Evolutionary conservation across 2,113 vertebrate species (phyloP).

Genomic region (Scophthalmus maximus): DNA sequence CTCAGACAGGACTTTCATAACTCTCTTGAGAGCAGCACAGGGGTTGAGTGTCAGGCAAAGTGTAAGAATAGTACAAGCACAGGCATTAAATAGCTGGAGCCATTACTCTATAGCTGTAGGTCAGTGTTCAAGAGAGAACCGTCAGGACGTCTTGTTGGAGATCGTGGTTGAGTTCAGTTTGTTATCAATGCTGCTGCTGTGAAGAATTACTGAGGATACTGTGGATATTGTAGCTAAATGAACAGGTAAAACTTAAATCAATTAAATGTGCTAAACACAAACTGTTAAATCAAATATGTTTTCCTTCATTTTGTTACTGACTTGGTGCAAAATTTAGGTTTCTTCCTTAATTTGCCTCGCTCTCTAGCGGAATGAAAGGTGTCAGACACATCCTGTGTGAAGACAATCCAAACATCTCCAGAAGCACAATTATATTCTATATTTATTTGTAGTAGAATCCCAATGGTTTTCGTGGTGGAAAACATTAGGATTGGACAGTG

Average conservation of each 20-base stretch:
- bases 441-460: background rate
- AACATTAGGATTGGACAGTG: background rate
- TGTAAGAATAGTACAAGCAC: conserved; percentile 65
- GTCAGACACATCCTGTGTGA: conserved; percentile 2
- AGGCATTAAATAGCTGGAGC: conserved; percentile 42
- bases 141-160: conserved; percentile 1
- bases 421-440: background rate
- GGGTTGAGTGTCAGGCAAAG: conserved; percentile 46
- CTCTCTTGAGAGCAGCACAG: conserved; percentile 30
- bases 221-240: conserved; percentile 26
- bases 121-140: conserved; percentile 13
- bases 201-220: conserved; percentile 38
- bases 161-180: background rate
- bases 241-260: conserved; percentile 29
- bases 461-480: background rate
- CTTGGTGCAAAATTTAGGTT: background rate
- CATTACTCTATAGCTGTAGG: conserved; percentile 42
- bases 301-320: conserved; percentile 5
- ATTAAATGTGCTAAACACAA: background rate
- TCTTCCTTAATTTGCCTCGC: background rate
- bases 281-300: background rate
- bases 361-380: background rate
- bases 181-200: conserved; percentile 12
- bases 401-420: background rate
- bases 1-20: too few relatives aligned